Conservation (phyloP, 2,113 vertebrate species). For the Glaucomys volans region DNA sequence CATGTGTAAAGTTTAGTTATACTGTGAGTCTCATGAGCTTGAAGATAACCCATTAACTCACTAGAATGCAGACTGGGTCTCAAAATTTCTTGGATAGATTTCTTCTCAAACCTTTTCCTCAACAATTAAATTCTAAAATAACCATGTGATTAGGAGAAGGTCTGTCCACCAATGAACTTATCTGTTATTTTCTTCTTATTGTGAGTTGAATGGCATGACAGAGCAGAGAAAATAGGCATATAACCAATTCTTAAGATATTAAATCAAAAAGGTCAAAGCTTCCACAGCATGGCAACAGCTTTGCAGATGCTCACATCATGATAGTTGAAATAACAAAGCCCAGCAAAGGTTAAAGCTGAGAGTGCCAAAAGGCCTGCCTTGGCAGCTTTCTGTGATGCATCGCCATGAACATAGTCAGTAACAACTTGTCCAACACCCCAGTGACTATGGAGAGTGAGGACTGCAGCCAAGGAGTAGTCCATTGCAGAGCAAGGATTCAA, state of each 20-base stretch:
- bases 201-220: constrained; percentile 52
- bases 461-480: no score
- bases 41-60: not conserved
- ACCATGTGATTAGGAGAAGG: constrained; percentile 28
- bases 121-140: constrained; percentile 63
- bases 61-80: not conserved
- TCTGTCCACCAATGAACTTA: not conserved
- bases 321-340: no score
- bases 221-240: constrained; percentile 84
- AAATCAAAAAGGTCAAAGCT: constrained; percentile 87
- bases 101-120: constrained; percentile 52
- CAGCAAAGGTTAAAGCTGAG: no score
- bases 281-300: constrained; percentile 98
- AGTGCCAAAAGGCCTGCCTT: constrained; percentile 90
- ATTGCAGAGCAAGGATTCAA: no score
- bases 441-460: no score
- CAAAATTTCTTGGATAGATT: not conserved
- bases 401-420: constrained; percentile 95
- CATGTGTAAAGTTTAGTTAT: not conserved
- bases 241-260: constrained; percentile 46
- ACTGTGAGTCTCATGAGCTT: not conserved
- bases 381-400: constrained; percentile 89
- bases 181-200: not conserved
- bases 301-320: no score
- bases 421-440: constrained; percentile 96